phyloP scores from a whole-genome alignment of 2,888 invertebrate genomes.

The Leucophenga maculata region DNA sequence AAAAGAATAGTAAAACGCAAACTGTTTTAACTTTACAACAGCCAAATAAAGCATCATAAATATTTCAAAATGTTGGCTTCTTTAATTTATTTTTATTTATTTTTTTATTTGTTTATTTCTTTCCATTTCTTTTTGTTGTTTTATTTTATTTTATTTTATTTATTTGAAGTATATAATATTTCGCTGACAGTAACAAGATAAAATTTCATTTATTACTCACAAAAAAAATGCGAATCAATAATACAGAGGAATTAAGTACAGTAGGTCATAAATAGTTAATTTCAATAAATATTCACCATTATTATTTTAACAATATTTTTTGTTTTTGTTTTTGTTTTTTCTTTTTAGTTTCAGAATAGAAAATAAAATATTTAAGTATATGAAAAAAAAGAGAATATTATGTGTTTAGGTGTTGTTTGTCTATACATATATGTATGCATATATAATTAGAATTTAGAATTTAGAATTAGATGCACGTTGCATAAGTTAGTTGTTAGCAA shows the following conservation, averaged over 20 bases:
- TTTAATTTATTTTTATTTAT: not conserved
- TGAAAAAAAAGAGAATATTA: not conserved
- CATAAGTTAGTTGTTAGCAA: constrained; percentile 40
- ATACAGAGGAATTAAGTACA: not conserved
- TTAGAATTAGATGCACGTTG: constrained; percentile 31
- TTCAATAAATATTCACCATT: constrained; percentile 25
- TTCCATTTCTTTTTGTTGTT: not conserved
- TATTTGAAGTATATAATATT: constrained; percentile 66
- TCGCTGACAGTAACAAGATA: constrained; percentile 65
- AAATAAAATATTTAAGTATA: constrained; percentile 24
- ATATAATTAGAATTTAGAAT: constrained; percentile 20
- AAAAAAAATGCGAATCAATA: constrained; percentile 3
- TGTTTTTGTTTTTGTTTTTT: constrained; percentile 27
- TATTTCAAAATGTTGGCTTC: too few relatives aligned
- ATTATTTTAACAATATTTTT: constrained; percentile 31
- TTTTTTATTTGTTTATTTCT: not conserved
- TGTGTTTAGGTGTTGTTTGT: constrained; percentile 21
- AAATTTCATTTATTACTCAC: constrained; percentile 37
- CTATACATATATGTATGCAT: constrained; percentile 20
- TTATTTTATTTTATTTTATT: constrained; percentile 27
- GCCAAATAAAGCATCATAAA: too few relatives aligned
- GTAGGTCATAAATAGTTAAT: not conserved
- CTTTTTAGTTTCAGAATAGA: constrained; percentile 34
- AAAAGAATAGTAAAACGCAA: too few relatives aligned
- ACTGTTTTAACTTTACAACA: too few relatives aligned